Evolutionary conservation across 64 coral and sea anemone genomes (phyloP), one percentile per base, ranked within the genome.

Genomic region (Trachythela sp.): DNA sequence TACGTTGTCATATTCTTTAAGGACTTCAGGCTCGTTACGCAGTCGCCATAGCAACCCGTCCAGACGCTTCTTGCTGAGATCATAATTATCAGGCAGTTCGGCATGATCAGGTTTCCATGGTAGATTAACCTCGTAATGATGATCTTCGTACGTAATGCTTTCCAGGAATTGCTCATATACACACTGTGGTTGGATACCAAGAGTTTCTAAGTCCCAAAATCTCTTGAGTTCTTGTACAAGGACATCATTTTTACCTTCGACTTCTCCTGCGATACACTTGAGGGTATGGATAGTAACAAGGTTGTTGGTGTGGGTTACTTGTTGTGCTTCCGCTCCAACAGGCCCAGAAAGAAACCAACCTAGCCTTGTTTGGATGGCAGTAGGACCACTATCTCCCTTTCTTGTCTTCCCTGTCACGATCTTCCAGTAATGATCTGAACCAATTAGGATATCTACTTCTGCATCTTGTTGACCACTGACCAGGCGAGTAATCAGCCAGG

Each of bases 301-400:
- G 14, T 68, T 68, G 59, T 14, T 68, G 59, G 71, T 36, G 71
- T 32, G 71, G 31, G 11, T 77, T 39, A 18, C 13, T 27, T 32
- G 1, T 4, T 4, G 31, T 35, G 51, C 20, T 7, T 83, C 34
- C 20, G 54, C 26, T 11, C 58, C 39, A 8, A 75, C 41, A 27
- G 90, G 84, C 11, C 90, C 89, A 3, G 60, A 91, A 30, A 91
- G 64, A 13, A 91, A 83, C 84, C 89, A 91, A 20, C 89, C 84
- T 34, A 91, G 56, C 29, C 30, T 59, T 31, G 89, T 91, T 27
- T 91, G 84, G 38, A 91, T 71, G 54, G 89, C 89, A 29, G 85
- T 70, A 31, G 89, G 89, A 75, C 89, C 89, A 51, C 40, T 36
- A 52, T 26, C 26, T 91, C 84, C 89, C 39, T 85, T 54, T 68